A percentile compares a stretch with the other conserved stretches of the same genome.
These are phyloP conservation scores for Cephalotes varians DNA, from an alignment of 2,888 invertebrate species.

Conservation along the genomic window DNA sequence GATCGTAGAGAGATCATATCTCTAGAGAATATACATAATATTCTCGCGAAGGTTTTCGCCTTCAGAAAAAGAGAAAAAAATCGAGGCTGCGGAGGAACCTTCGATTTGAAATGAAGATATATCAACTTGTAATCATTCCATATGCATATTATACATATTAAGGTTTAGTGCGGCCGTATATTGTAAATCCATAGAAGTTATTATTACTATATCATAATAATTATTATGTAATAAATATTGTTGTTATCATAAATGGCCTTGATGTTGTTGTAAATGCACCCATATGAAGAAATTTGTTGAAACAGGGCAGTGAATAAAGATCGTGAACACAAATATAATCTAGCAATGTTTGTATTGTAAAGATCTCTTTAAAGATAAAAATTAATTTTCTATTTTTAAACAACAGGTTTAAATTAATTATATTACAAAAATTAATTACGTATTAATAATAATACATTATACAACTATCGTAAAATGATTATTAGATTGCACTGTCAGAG, in stretches of 20 bases:
- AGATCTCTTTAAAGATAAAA: conserved; percentile 1
- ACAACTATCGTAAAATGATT: conserved; percentile 8
- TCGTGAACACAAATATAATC: conserved; percentile 23
- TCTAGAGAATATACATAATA: conserved; percentile 25
- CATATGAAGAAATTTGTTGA: not conserved
- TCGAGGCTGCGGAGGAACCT: conserved; percentile 55
- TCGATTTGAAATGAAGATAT: conserved; percentile 82
- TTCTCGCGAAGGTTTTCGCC: conserved; percentile 32
- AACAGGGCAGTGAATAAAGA: not conserved
- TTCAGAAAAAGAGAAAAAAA: not conserved
- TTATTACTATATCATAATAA: conserved; percentile 85
- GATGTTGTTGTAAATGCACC: conserved; percentile 10
- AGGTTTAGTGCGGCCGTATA: conserved; percentile 84
- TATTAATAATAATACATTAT: not conserved
- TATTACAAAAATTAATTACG: conserved; percentile 14
- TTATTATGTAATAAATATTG: conserved; percentile 86
- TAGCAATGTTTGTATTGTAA: conserved; percentile 26
- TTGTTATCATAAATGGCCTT: conserved; percentile 84
- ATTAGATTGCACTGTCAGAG: not conserved
- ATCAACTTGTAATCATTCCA: conserved; percentile 84
- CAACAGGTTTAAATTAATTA: conserved; percentile 2
- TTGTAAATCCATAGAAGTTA: conserved; percentile 85
- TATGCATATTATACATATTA: conserved; percentile 82
- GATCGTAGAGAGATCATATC: conserved; percentile 28
- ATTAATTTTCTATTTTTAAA: not conserved